Base-by-base conservation (phyloP, 2,888 invertebrate genomes). In the Crioceris asparagi region DNA sequence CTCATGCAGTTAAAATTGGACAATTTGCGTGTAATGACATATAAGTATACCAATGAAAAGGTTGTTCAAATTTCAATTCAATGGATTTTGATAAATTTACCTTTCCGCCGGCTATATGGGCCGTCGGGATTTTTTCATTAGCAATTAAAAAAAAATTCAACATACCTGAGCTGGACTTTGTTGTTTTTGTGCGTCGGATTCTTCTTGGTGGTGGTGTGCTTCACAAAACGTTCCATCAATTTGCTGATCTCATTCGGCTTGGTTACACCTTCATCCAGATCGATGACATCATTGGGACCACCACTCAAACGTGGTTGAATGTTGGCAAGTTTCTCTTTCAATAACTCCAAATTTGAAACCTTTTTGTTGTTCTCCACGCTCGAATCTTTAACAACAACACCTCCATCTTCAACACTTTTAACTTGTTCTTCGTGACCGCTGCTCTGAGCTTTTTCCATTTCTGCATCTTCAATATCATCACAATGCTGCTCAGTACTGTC, bases 201-300 rank as follows among this genome's bases (percentile, higher is more conserved):
- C 1, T 65, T 61, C 11, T n/a, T 15, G 3, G 3, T 33, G 27
- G 70, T 68, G 0, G 77, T 67, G 50, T 86, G 85, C 54, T 76
- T 75, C 23, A 77, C 65, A 56, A 84, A 82, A 44, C 84, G 69
- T 48, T 83, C 71, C 58, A 83, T 75, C 19, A 90, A 67, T 38
- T 73, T 65, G 43, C 75, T 71, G 5, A 86, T 67, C 7, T 80
- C 83, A 29, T 71, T 69, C 4, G 72, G 48, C 43, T 57, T 54
- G 8, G 49, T 56, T 17, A 62, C 55, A 2, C 69, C 68, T 3
- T 67, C 67, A 41, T 76, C 73, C 23, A 83, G 61, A 56, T 79
- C 75, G 34, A 84, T 80, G 3, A 77, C 54, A 45, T 68, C 65
- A 44, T 70, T 67, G 1, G 70, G 61, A 30, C 63, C 63, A 1